phyloP scores from a whole-genome alignment of 2,888 invertebrate species.

The Mesochorus sp. region DNA sequence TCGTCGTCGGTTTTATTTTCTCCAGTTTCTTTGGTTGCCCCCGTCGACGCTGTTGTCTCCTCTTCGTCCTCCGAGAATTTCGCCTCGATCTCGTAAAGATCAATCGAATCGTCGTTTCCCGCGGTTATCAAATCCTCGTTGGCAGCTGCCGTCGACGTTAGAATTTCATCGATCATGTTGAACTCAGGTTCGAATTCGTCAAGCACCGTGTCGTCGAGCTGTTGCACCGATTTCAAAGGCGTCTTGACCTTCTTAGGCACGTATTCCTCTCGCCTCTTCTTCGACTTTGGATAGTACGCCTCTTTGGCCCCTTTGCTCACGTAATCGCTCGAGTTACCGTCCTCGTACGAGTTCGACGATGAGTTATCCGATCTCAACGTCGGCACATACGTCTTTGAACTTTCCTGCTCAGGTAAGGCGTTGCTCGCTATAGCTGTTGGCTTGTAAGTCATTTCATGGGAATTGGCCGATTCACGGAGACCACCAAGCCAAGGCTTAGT shows the following conservation, averaged over 20 bases:
- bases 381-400: constrained; percentile 74
- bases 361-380: constrained; percentile 72
- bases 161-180: constrained; percentile 81
- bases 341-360: constrained; percentile 72
- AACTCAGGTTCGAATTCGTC: constrained; percentile 80
- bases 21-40: constrained; percentile 71
- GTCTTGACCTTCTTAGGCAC: constrained; percentile 79
- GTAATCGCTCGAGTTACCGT: constrained; percentile 74
- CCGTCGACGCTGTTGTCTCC: constrained; percentile 17
- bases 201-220: constrained; percentile 75
- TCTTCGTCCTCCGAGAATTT: constrained; percentile 77
- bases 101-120: constrained; percentile 67
- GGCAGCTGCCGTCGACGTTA: constrained; percentile 66
- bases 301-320: constrained; percentile 73
- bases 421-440: constrained; percentile 76
- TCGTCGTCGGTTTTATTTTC: constrained; percentile 12
- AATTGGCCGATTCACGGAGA: constrained; percentile 67
- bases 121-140: constrained; percentile 46
- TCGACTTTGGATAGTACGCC: constrained; percentile 76
- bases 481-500: constrained; percentile 72
- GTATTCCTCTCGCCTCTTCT: constrained; percentile 79
- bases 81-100: constrained; percentile 72
- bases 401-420: constrained; percentile 61
- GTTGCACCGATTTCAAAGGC: constrained; percentile 73
- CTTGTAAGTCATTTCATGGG: constrained; percentile 74